Conservation (phyloP, 2,113 vertebrate species). For the Protomyctophum bolini region DNA sequence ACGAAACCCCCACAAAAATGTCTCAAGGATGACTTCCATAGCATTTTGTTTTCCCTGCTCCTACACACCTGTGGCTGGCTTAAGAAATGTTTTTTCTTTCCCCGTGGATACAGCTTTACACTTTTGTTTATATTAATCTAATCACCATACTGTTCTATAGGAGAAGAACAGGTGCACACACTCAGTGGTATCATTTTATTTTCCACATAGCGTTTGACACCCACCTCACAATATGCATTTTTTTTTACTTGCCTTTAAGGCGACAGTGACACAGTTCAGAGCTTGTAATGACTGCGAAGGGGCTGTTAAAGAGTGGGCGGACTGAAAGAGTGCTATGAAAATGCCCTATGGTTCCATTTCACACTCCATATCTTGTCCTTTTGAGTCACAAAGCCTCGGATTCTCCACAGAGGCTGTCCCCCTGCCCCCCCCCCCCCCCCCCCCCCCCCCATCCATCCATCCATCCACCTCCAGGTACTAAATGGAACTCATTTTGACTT, state of each 20-base stretch:
- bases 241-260: slow-evolving; percentile 9
- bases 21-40: slow-evolving; percentile 11
- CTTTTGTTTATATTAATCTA: slow-evolving; percentile 9
- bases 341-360: slow-evolving; percentile 48
- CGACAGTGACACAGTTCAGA: slow-evolving; percentile 34
- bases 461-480: slow-evolving; percentile 21
- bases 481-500: slow-evolving; percentile 30
- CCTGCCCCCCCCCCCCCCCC: too few species aligned
- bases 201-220: slow-evolving; percentile 1
- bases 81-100: not conserved
- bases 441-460: too few species aligned
- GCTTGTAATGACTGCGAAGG: slow-evolving; percentile 18
- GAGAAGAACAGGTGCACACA: not conserved
- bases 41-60: not conserved
- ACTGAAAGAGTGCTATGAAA: slow-evolving; percentile 43
- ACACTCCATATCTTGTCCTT: slow-evolving; percentile 49
- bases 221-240: slow-evolving; percentile 25
- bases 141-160: slow-evolving; percentile 19
- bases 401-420: slow-evolving; percentile 49
- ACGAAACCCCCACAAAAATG: not conserved
- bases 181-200: slow-evolving; percentile 5
- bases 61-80: too few species aligned
- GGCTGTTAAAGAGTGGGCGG: slow-evolving; percentile 11
- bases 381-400: slow-evolving; percentile 44
- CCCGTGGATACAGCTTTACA: not conserved